A percentile compares a stretch with the other conserved stretches of the same genome.
phyloP scores from a whole-genome alignment of 2,888 invertebrate species.

The Neoscelio sp. region DNA sequence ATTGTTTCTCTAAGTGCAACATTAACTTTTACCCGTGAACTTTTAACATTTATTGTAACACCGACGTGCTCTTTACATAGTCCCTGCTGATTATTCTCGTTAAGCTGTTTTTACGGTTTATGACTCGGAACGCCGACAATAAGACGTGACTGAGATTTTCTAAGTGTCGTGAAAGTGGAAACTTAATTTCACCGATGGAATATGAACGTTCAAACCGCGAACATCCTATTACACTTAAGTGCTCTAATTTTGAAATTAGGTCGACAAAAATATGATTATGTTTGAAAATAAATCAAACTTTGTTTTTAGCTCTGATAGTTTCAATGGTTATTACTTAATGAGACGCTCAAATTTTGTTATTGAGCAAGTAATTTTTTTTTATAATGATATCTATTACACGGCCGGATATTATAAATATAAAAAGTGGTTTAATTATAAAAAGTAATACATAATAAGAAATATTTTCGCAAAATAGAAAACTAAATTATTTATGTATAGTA shows the following conservation, averaged over 20 bases:
- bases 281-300: constrained; percentile 52
- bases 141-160: constrained; percentile 57
- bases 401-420: not conserved
- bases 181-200: constrained; percentile 62
- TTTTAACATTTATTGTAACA: constrained; percentile 9
- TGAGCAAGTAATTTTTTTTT: not conserved
- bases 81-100: constrained; percentile 48
- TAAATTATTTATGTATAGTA: too few relatives aligned
- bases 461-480: too few relatives aligned
- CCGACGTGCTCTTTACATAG: constrained; percentile 3
- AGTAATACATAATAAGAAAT: too few relatives aligned
- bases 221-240: constrained; percentile 51
- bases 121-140: constrained; percentile 49
- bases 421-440: too few relatives aligned
- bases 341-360: constrained; percentile 24
- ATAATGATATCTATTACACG: not conserved
- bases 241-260: constrained; percentile 30
- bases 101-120: constrained; percentile 57
- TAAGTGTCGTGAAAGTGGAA: constrained; percentile 44
- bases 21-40: constrained; percentile 3
- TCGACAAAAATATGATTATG: constrained; percentile 43
- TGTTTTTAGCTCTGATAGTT: constrained; percentile 15
- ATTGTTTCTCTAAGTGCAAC: constrained; percentile 7
- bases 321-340: constrained; percentile 33
- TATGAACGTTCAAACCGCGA: constrained; percentile 51